Conservation (phyloP, 2,888 invertebrate genomes). For the Gastracanthus pulcherrimus region DNA sequence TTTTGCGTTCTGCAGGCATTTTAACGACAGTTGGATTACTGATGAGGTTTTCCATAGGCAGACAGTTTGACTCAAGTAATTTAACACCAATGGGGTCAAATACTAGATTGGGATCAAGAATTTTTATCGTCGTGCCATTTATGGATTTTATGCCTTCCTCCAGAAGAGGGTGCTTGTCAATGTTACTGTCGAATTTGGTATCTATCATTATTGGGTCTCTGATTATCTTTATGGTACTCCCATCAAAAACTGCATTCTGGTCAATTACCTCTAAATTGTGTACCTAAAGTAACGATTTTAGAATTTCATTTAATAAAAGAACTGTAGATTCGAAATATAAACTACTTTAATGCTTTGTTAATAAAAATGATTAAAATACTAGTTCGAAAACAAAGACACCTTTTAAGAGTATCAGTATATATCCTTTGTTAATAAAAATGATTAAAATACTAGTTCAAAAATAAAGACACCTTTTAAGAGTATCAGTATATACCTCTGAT, state of each 20-base stretch:
- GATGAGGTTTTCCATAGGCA: constrained; percentile 60
- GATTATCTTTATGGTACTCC: constrained; percentile 67
- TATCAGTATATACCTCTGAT: constrained; percentile 67
- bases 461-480: too few species aligned
- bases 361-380: too few species aligned
- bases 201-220: constrained; percentile 65
- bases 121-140: constrained; percentile 67
- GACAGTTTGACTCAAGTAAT: constrained; percentile 64
- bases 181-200: constrained; percentile 66
- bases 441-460: too few species aligned
- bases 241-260: constrained; percentile 67
- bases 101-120: constrained; percentile 67
- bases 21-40: neutral
- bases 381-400: too few species aligned
- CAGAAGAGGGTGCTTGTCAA: constrained; percentile 67
- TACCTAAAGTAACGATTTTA: constrained; percentile 62
- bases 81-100: constrained; percentile 70
- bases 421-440: too few species aligned
- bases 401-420: too few species aligned
- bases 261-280: constrained; percentile 71
- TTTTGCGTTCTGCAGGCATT: constrained; percentile 29
- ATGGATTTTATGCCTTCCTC: constrained; percentile 69
- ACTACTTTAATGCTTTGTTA: too few species aligned
- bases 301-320: too few species aligned
- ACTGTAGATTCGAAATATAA: too few species aligned